phyloP scores from a whole-genome alignment of 2,797 vertebrate species.

The Mallotus villosus region DNA sequence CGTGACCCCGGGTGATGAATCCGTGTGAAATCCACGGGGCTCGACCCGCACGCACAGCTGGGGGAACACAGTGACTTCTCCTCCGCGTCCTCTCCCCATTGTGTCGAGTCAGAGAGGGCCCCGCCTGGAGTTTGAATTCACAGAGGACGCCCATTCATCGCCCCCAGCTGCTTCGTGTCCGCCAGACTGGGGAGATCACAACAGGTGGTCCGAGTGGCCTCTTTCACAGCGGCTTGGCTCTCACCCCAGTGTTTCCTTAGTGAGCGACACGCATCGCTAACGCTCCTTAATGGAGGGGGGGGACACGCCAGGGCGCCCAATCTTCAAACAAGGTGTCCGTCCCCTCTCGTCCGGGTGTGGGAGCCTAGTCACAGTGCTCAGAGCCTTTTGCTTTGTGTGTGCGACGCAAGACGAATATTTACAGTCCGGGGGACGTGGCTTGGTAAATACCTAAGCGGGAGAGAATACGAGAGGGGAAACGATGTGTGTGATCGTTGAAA shows the following conservation, averaged over 20 bases:
- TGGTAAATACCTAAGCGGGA: not conserved
- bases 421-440: not conserved
- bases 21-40: not conserved
- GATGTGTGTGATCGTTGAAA: too few species aligned
- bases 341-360: not conserved
- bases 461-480: not conserved
- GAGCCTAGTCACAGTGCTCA: not conserved
- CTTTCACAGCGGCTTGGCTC: conserved; percentile 63
- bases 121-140: conserved; percentile 45
- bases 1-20: not conserved
- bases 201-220: conserved; percentile 64
- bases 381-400: not conserved
- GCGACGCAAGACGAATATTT: not conserved
- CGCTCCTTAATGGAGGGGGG: conserved; percentile 61
- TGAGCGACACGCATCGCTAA: conserved; percentile 76
- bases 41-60: not conserved
- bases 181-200: conserved; percentile 56
- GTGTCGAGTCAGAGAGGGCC: conserved; percentile 18
- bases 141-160: conserved; percentile 49
- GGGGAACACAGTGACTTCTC: not conserved
- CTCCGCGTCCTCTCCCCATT: conserved; percentile 24
- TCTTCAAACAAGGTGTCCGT: not conserved
- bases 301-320: not conserved
- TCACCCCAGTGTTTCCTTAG: conserved; percentile 61
- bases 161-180: conserved; percentile 39